Conservation (phyloP, 2,888 invertebrate genomes). For the Spicauda simplicius region DNA sequence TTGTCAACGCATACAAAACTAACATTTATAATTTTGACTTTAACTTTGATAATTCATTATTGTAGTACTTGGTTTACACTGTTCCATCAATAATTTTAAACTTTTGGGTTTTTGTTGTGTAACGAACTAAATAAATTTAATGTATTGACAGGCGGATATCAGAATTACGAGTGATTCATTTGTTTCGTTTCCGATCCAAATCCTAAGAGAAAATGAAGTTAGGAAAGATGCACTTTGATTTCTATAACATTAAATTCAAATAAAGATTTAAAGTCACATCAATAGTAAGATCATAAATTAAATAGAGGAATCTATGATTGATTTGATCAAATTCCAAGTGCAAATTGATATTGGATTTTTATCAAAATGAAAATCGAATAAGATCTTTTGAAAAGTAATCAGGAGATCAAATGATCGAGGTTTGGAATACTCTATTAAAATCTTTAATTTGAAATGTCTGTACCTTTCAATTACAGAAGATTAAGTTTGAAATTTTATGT, state of each 20-base stretch:
- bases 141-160: too few species aligned
- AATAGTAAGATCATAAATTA: background rate
- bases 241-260: background rate
- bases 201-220: too few species aligned
- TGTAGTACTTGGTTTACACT: too few species aligned
- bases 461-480: conserved; percentile 1
- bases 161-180: too few species aligned
- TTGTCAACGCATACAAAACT: too few species aligned
- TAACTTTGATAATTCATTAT: too few species aligned
- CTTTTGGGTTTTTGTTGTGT: too few species aligned
- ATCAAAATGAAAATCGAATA: conserved; percentile 25
- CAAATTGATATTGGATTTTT: conserved; percentile 24
- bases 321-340: conserved; percentile 29
- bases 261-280: background rate
- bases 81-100: too few species aligned
- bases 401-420: conserved; percentile 13
- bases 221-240: too few species aligned
- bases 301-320: conserved; percentile 17
- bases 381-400: conserved; percentile 18
- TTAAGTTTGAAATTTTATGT: background rate
- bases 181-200: too few species aligned
- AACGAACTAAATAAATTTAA: too few species aligned
- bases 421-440: background rate
- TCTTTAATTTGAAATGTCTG: background rate
- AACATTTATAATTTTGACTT: too few species aligned